phyloP scores from a whole-genome alignment of 1,140 invertebrate species.

The Trichomalopsis sarcophagae region DNA sequence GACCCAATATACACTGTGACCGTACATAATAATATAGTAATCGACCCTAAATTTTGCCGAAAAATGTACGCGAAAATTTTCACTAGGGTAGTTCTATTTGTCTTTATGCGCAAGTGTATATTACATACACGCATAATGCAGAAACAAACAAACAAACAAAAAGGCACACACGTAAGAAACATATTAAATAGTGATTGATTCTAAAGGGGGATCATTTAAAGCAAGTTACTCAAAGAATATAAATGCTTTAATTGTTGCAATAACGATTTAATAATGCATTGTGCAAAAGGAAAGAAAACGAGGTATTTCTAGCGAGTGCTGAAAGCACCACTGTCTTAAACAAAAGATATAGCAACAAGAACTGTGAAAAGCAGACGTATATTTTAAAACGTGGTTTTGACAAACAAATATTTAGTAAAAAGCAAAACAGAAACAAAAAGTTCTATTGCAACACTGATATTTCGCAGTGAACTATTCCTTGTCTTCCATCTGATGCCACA shows the following conservation, averaged over 20 bases:
- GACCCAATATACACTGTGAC: neutral
- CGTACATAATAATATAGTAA: neutral
- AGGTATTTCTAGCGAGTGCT: neutral
- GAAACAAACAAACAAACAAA: too few species aligned
- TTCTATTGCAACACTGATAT: neutral
- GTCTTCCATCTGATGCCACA: conserved; percentile 46
- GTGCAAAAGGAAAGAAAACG: neutral
- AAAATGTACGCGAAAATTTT: conserved; percentile 26
- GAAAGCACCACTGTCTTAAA: neutral
- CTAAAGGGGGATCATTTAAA: neutral
- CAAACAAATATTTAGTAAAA: neutral
- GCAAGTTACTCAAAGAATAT: neutral
- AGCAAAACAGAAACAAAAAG: neutral
- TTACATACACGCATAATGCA: conserved; percentile 23
- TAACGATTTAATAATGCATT: conserved; percentile 4
- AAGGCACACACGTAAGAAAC: neutral
- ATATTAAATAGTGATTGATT: conserved; percentile 16
- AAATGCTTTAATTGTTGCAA: conserved; percentile 29
- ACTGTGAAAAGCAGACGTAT: neutral
- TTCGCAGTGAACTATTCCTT: conserved; percentile 27
- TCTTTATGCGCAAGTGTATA: neutral
- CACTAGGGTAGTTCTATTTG: conserved; percentile 26
- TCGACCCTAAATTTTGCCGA: neutral
- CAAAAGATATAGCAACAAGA: neutral
- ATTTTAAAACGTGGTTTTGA: neutral